phyloP scores from a whole-genome alignment of 2,797 vertebrate genomes.

The Alfaro cultratus region DNA sequence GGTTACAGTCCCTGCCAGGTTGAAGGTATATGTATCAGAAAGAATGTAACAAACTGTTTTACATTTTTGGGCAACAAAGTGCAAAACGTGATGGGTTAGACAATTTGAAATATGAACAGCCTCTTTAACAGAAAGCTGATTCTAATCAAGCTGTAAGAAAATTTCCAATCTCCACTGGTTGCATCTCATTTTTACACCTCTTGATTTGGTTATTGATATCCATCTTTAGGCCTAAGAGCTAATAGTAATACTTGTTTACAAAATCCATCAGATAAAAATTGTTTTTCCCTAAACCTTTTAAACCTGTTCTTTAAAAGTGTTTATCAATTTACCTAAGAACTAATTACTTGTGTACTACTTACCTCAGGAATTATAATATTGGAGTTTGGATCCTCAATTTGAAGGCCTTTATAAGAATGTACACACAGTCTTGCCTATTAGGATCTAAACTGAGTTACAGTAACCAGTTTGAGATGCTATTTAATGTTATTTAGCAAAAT shows the following conservation, averaged over 20 bases:
- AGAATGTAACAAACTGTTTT: neutral
- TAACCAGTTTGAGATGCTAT: neutral
- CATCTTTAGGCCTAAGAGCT: neutral
- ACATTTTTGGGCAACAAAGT: neutral
- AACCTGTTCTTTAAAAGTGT: neutral
- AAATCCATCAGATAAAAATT: neutral
- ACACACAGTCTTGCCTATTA: neutral
- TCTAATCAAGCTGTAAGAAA: neutral
- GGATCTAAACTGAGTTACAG: neutral
- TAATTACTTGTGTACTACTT: neutral
- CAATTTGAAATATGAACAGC: neutral
- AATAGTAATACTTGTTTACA: neutral
- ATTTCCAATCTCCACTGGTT: neutral
- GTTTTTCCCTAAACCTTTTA: neutral
- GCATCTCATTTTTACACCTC: neutral
- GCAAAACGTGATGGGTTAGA: neutral
- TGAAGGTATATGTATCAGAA: neutral
- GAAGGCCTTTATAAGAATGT: neutral
- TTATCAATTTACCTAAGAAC: neutral
- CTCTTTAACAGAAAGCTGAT: neutral
- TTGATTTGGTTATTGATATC: neutral
- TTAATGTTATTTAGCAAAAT: neutral
- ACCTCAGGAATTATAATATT: neutral
- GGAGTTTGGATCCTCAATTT: neutral
- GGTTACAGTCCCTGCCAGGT: neutral